Conservation (phyloP, 1,140 invertebrate genomes). For the Leptopilina clavipes region DNA sequence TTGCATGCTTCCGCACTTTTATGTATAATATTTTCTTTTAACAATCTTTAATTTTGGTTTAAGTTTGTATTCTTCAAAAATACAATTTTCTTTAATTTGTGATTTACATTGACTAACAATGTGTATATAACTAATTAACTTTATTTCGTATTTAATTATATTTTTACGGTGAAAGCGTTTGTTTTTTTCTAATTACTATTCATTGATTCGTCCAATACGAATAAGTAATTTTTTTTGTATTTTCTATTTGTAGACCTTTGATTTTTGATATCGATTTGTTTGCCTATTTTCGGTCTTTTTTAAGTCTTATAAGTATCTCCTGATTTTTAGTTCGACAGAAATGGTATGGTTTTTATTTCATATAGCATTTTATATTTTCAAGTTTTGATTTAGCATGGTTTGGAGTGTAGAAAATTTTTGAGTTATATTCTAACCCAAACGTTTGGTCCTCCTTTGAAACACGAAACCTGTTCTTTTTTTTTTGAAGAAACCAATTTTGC, state of each 20-base stretch:
- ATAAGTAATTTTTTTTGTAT: neutral
- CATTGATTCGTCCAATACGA: neutral
- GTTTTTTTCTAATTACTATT: neutral
- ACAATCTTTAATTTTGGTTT: neutral
- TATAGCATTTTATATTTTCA: constrained; percentile 29
- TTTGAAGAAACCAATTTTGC: neutral
- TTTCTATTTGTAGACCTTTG: neutral
- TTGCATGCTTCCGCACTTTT: constrained; percentile 37
- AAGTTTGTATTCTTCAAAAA: neutral
- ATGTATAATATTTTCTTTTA: constrained; percentile 36
- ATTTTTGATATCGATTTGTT: constrained; percentile 24
- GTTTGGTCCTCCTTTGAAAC: neutral
- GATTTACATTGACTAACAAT: neutral
- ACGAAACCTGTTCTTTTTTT: neutral
- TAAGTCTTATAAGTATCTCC: constrained; percentile 42
- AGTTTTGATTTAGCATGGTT: constrained; percentile 53
- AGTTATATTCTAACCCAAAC: constrained; percentile 30
- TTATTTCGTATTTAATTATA: neutral
- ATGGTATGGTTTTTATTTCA: constrained; percentile 47
- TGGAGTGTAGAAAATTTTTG: constrained; percentile 50
- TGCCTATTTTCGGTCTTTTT: neutral
- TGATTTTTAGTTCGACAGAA: constrained; percentile 50
- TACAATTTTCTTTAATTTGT: neutral
- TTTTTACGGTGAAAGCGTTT: neutral
- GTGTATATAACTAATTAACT: neutral